Evolutionary conservation across 2,888 invertebrate genomes (phyloP), one percentile per base, ranked within the genome.

Genomic region (Patella ulyssiponensis): DNA sequence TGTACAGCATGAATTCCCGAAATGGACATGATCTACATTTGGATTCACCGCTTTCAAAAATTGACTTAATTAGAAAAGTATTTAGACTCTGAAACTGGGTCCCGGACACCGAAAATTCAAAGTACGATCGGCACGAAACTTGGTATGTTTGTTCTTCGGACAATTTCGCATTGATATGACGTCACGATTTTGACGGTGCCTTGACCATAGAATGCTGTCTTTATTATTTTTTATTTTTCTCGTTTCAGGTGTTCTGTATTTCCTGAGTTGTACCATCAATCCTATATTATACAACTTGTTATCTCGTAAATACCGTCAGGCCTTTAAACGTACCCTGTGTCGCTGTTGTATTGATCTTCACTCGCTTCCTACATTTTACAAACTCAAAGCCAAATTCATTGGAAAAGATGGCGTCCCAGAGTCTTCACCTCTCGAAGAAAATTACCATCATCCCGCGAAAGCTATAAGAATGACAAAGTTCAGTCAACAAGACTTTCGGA

Each of bases 211-310:
- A n/a, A n/a, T n/a, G n/a, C n/a, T n/a, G n/a, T n/a, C n/a, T n/a
- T n/a, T n/a, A n/a, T n/a, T 54, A 17, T 54, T 12, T 78, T 71
- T 54, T 69, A 17, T 75, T 76, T 56, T 53, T 76, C 71, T 69
- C 69, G 14, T 84, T 85, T 64, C 86, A 88, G 98, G 98, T 0
- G 94, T 98, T 0, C 94, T 97, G 81, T 98, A 98, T 93, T 98
- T 97, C 92, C 92, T 98, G 86, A 97, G 97, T 14, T 97, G 98
- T 9, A 97, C 96, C 86, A 95, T 98, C 89, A 98, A 98, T 92
- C 98, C 98, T 0, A 94, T 98, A 83, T 94, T 98, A 69, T 98
- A 98, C 93, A 96, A 98, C 92, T 95, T 97, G 75, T 96, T 98
- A 96, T 97, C 97, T 15, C 95, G 96, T 91, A 97, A 97, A 91